A percentile compares a stretch with the other conserved stretches of the same genome.
phyloP scores from a whole-genome alignment of 2,113 vertebrate species.

The Corythornis vintsioides region DNA sequence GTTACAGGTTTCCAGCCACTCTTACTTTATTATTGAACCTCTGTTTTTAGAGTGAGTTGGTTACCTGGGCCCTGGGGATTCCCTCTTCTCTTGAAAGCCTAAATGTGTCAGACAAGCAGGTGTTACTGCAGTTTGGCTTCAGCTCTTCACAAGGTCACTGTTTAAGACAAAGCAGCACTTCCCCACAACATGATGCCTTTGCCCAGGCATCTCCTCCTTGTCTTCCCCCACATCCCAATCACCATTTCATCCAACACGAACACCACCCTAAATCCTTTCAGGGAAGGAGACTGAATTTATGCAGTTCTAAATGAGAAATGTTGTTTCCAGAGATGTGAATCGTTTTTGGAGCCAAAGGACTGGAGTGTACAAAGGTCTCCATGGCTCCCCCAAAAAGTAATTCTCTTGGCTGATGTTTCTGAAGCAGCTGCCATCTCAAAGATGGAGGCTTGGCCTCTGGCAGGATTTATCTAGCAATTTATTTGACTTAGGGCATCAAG shows the following conservation, averaged over 20 bases:
- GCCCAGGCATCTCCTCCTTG: not conserved
- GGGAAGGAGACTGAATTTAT: not conserved
- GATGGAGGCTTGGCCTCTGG: not conserved
- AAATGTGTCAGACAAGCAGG: not conserved
- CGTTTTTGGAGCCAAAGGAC: not conserved
- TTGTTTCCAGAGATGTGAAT: not conserved
- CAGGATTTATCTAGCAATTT: not conserved
- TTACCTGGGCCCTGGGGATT: not conserved
- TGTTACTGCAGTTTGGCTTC: not conserved
- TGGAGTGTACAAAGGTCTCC: not conserved
- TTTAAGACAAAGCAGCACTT: not conserved
- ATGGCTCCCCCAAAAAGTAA: not conserved
- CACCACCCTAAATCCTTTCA: not conserved
- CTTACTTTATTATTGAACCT: not conserved
- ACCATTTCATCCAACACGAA: not conserved
- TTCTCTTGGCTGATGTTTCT: not conserved
- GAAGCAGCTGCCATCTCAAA: not conserved
- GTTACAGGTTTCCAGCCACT: not conserved
- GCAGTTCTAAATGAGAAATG: not conserved
- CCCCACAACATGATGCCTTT: not conserved
- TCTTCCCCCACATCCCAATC: not conserved
- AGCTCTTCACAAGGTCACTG: not conserved
- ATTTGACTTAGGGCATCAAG: not conserved
- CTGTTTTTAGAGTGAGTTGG: not conserved
- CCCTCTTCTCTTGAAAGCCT: not conserved